Percentiles rank a stretch among this genome's conserved stretches.
Conservation (phyloP, 2,888 invertebrate genomes). For the Drosophila rellima region DNA sequence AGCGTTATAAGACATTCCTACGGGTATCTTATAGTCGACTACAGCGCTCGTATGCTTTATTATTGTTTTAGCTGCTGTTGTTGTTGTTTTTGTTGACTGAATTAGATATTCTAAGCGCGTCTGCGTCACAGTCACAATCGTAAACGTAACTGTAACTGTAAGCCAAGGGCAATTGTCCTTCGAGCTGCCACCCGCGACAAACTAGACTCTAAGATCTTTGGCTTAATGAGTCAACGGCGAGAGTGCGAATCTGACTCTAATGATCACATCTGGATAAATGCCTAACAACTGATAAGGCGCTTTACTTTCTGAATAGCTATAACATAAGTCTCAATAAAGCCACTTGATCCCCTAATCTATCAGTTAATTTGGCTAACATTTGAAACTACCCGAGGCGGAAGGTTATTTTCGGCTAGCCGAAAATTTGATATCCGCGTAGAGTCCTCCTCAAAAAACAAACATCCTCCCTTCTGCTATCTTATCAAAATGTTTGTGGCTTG, state of each 20-base stretch:
- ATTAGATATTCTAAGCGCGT: conserved; percentile 66
- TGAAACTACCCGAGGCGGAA: no score
- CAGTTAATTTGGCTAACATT: no score
- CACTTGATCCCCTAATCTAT: no score
- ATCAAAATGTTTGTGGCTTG: no score
- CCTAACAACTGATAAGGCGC: conserved; percentile 7
- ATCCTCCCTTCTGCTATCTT: no score
- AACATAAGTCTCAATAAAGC: background rate
- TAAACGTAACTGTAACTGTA: conserved; percentile 13
- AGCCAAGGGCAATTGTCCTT: conserved; percentile 43
- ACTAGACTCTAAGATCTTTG: conserved; percentile 31
- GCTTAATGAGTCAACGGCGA: conserved; percentile 50
- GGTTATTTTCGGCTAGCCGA: no score
- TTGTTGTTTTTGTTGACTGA: conserved; percentile 47
- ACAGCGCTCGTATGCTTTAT: no score
- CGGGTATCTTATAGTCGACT: no score
- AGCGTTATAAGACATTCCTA: no score
- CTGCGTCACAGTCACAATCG: conserved; percentile 28
- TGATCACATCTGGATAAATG: conserved; percentile 5
- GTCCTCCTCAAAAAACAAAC: no score
- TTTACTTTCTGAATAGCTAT: background rate
- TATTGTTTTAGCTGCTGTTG: no score
- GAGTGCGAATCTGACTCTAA: background rate
- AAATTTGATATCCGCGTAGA: no score
- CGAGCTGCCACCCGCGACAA: conserved; percentile 5